Base-by-base conservation (phyloP, 2,113 vertebrate species). In the Aplodontia rufa region DNA sequence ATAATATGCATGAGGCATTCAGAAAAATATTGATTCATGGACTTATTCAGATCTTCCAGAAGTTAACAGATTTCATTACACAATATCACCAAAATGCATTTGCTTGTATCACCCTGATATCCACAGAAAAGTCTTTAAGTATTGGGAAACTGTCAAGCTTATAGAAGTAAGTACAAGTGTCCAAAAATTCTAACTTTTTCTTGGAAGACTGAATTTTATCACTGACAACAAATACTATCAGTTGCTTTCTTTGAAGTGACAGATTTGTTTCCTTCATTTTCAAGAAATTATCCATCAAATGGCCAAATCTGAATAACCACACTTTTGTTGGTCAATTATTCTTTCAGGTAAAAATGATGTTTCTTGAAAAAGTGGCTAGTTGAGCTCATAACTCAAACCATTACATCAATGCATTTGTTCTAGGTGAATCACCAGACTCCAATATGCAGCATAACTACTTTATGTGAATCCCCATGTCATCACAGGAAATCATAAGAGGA, bases 1-100 rank as follows among this genome's bases (percentile, higher is more conserved):
- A 71, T 80, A 47, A 64, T 49, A 62, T 22, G 12, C 35, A 90
- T 66, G 53, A 89, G 22, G 5, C 12, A 79, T 72, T 96, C 93
- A 78, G 58, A 89, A 74, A 96, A 68, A 58, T 90, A 89, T 49
- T 4, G 30, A 95, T 85, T 87, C 62, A 96, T 14, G 79, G 83
- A 95, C 51, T 81, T 84, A 87, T 7, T 32, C 22, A 74, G 14
- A 80, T 71, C 51, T 86, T 51, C 80, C 28, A 76, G 58, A 95
- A 66, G 58, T 80, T 87, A 78, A 92, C 42, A n/a, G 16, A 87
- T 80, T 74, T 79, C 35, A 51, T 88, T 64, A 79, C 20, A 49
- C 0, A 91, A 58, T 72, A 55, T 68, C 1, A 47, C 47, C 80
- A 87, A 45, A 72, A 12, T 58, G 11, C 6, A 60, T 89, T 88